Base-by-base conservation (phyloP, 1,140 invertebrate species). In the Lucilia cuprina region DNA sequence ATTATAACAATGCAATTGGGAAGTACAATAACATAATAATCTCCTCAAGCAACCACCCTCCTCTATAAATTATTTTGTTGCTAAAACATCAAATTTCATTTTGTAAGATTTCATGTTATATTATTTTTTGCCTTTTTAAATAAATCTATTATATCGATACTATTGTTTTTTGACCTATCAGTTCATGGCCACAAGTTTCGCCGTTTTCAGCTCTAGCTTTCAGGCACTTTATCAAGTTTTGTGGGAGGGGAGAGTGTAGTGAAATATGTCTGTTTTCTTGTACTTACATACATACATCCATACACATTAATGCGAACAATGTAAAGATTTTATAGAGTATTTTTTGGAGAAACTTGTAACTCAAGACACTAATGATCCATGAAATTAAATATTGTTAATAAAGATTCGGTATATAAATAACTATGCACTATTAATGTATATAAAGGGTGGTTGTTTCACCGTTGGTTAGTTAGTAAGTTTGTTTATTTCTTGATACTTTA, bases 341-440 rank as follows among this genome's bases (percentile, higher is more conserved):
- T 65, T 19, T 21, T 70, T 19, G 65, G n/a, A 19, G n/a, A 21
- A 70, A 70, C 77, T 49, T 80, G 77, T 80, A 80, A 80, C 41
- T 49, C 14, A 80, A 80, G 41, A 80, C 77, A 80, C 77, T 80
- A 80, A 80, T 80, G 77, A n/a, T 80, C 77, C 77, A 80, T 80
- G 77, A 80, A 80, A 80, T 80, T 80, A 49, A 41, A 80, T 80
- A 80, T 80, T 80, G 25, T 80, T 80, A 47, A 78, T 78, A 50
- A 80, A 49, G 41, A 80, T 47, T 80, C 47, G 0, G 13, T 49
- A 25, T 41, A 80, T 80, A 80, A 80, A 80, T 80, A 30, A 30
- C 25, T 2, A 30, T 30, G 25, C 3, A 80, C 13, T 47, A 49
- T 49, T 80, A 78, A 78, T 49, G 65, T 12, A 70, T 9, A 70